These are phyloP conservation scores for Leptocoma aspasia DNA, from an alignment of 2,113 vertebrate genomes.

Conservation along the genomic window DNA sequence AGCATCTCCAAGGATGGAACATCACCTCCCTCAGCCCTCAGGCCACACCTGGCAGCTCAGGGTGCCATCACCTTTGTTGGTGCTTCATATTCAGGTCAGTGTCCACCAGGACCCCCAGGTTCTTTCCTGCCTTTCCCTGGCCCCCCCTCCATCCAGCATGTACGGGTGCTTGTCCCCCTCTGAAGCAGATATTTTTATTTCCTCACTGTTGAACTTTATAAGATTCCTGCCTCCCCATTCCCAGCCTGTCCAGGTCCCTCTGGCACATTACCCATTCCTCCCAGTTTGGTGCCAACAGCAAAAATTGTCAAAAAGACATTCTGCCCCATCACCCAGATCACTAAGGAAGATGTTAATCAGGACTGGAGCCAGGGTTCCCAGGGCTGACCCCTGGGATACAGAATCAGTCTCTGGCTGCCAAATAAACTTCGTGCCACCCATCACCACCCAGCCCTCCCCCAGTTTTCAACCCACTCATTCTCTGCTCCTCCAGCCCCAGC, in stretches of 20 bases:
- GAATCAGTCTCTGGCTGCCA: background rate
- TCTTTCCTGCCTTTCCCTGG: background rate
- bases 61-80: background rate
- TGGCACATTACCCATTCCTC: background rate
- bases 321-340: background rate
- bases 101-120: background rate
- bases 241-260: background rate
- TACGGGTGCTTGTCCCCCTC: background rate
- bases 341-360: too few species aligned
- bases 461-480: background rate
- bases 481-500: background rate
- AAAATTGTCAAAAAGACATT: too few species aligned
- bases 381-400: background rate
- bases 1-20: background rate
- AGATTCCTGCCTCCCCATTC: background rate
- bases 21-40: background rate
- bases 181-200: background rate
- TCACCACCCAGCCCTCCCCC: background rate
- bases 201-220: background rate
- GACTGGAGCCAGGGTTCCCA: background rate
- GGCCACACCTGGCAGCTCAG: background rate
- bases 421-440: fast-evolving
- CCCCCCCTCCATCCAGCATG: background rate
- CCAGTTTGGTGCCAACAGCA: background rate
- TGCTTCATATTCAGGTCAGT: background rate